A percentile compares a stretch with the other conserved stretches of the same genome.
These are phyloP conservation scores for Peromyscus attwateri DNA, from an alignment of 2,797 vertebrate species.

Conservation along the genomic window DNA sequence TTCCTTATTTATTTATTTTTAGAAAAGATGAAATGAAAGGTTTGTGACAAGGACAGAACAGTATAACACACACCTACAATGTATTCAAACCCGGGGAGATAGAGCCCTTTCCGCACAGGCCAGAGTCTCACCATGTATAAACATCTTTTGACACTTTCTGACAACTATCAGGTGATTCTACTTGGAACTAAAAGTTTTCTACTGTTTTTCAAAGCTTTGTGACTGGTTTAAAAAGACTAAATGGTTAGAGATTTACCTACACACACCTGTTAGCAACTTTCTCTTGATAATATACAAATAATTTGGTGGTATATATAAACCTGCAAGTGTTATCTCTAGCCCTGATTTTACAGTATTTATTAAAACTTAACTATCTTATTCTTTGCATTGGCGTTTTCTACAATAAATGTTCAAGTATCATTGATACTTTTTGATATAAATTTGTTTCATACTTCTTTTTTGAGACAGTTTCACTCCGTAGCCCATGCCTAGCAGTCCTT, in stretches of 20 bases:
- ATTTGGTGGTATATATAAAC: slow-evolving; percentile 23
- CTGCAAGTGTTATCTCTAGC: background rate
- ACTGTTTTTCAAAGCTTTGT: slow-evolving; percentile 37
- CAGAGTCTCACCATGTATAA: slow-evolving; percentile 39
- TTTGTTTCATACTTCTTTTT: slow-evolving; percentile 51
- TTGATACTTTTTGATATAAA: slow-evolving; percentile 27
- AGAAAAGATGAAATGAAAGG: slow-evolving; percentile 49
- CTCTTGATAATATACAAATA: slow-evolving; percentile 23
- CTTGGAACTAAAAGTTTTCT: slow-evolving; percentile 27
- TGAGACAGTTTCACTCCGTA: background rate
- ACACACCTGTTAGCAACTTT: slow-evolving; percentile 2
- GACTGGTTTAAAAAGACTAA: background rate
- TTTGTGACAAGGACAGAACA: slow-evolving; percentile 18
- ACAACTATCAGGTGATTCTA: background rate
- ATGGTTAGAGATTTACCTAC: slow-evolving; percentile 30
- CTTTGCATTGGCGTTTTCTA: slow-evolving; percentile 39
- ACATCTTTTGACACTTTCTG: slow-evolving; percentile 24
- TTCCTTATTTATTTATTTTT: slow-evolving; percentile 65
- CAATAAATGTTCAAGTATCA: slow-evolving; percentile 19
- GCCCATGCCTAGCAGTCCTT: background rate
- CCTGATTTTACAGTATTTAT: slow-evolving; percentile 41
- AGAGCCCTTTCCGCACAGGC: background rate
- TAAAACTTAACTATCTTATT: slow-evolving; percentile 41
- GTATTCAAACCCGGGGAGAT: slow-evolving; percentile 48
- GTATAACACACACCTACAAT: slow-evolving; percentile 36